A percentile compares a stretch with the other conserved stretches of the same genome.
phyloP scores from a whole-genome alignment of 1,140 invertebrate genomes.

The Ips typographus region DNA sequence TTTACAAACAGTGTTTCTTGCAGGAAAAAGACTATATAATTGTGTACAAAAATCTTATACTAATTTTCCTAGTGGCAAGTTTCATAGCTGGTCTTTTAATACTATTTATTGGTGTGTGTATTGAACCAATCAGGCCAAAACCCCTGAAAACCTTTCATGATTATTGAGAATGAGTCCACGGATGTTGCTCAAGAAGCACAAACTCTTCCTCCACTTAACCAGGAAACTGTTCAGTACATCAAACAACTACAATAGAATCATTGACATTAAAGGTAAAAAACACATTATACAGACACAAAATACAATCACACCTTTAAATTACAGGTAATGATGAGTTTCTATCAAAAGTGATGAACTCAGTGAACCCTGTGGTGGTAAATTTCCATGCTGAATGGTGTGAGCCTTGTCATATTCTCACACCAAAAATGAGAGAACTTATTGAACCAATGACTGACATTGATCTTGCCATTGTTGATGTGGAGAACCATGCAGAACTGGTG shows the following conservation, averaged over 20 bases:
- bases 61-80: constrained; percentile 54
- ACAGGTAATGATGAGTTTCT: constrained; percentile 59
- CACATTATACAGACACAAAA: background rate
- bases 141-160: constrained; percentile 42
- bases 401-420: constrained; percentile 92
- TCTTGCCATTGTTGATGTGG: constrained; percentile 90
- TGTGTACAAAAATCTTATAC: constrained; percentile 56
- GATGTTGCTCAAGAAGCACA: constrained; percentile 21
- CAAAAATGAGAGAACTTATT: constrained; percentile 82
- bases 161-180: constrained; percentile 35
- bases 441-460: constrained; percentile 75
- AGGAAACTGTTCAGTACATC: constrained; percentile 37
- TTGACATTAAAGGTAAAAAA: constrained; percentile 54
- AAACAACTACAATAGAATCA: constrained; percentile 52
- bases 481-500: constrained; percentile 81
- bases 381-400: constrained; percentile 93
- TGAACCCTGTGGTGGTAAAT: constrained; percentile 80
- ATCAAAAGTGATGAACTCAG: constrained; percentile 76
- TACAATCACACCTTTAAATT: background rate
- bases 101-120: constrained; percentile 57
- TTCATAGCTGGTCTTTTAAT: constrained; percentile 53
- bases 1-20: constrained; percentile 44
- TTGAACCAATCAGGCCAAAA: constrained; percentile 54
- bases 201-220: constrained; percentile 13
- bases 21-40: constrained; percentile 61